Evolutionary conservation across 2,888 invertebrate species (phyloP).

Genomic region (Tetramorium bicarinatum): DNA sequence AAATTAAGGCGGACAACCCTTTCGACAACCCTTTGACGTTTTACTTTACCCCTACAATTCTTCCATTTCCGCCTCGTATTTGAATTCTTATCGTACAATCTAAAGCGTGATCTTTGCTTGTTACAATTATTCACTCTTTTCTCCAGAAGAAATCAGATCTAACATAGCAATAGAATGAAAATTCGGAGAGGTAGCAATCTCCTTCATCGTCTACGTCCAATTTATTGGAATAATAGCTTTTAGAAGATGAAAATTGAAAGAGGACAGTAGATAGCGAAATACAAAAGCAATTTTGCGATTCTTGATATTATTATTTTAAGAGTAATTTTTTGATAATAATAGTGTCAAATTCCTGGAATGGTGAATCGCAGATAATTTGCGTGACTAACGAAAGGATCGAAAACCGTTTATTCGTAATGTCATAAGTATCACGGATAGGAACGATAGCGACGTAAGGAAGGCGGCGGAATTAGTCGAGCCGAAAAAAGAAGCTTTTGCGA

Average conservation of each 20-base stretch:
- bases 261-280: neutral
- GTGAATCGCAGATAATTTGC: neutral
- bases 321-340: too few species aligned
- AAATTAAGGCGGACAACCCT: constrained; percentile 69
- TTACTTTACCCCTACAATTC: constrained; percentile 38
- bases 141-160: constrained; percentile 59
- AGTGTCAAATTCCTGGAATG: neutral
- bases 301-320: neutral
- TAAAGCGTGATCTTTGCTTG: constrained; percentile 76
- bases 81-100: constrained; percentile 78
- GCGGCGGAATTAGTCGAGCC: constrained; percentile 36
- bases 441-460: constrained; percentile 16
- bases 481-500: constrained; percentile 66
- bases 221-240: constrained; percentile 79
- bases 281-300: neutral
- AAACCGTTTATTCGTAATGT: constrained; percentile 12
- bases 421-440: neutral
- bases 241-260: constrained; percentile 41
- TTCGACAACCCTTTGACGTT: constrained; percentile 62
- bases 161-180: constrained; percentile 57
- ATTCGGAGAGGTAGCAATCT: constrained; percentile 32
- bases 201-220: constrained; percentile 64
- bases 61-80: constrained; percentile 59
- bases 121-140: constrained; percentile 83
- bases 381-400: neutral